Conservation (phyloP, 2,797 vertebrate genomes). For the Oreortyx pictus region DNA sequence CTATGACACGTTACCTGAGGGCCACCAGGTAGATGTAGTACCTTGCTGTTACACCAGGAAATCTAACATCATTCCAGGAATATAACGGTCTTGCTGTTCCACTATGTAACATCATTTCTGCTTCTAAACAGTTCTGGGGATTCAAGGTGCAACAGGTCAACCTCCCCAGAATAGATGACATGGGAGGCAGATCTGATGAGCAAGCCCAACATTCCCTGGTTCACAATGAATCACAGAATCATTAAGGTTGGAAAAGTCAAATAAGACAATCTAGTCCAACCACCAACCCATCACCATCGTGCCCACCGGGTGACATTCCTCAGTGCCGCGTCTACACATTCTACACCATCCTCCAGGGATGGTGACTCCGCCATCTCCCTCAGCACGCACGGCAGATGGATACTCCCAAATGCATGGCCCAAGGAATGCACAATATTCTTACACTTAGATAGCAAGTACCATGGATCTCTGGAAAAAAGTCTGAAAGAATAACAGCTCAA, state of each 20-base stretch:
- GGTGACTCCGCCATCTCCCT: not conserved
- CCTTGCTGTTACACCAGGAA: not conserved
- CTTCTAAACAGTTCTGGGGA: not conserved
- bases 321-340: no score
- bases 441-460: accelerated
- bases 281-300: no score
- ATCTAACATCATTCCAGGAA: not conserved
- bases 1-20: not conserved
- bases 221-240: not conserved
- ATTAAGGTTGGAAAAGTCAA: no score
- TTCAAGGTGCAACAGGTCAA: not conserved
- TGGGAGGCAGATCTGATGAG: not conserved
- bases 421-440: not conserved
- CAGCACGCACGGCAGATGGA: not conserved
- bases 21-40: not conserved
- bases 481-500: not conserved
- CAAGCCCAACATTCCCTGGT: not conserved
- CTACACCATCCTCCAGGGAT: no score
- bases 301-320: no score
- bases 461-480: accelerated
- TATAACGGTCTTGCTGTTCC: not conserved
- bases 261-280: no score
- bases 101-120: not conserved
- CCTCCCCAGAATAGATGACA: not conserved
- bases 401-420: not conserved